Conservation (phyloP, 2,888 invertebrate genomes). For the Meteorus colon region DNA sequence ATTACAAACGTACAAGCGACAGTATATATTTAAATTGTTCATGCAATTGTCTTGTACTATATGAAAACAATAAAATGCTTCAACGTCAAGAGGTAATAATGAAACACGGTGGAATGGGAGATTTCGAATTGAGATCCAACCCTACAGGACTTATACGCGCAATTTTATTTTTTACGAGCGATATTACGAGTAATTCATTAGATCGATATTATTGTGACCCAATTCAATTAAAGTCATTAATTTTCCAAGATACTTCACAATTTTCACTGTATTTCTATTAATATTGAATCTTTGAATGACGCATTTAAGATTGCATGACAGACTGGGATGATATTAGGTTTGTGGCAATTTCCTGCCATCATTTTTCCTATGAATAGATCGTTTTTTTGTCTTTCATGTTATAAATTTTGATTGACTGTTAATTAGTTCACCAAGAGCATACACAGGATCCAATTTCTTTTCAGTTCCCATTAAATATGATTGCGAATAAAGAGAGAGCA, state of each 20-base stretch:
- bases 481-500: neutral
- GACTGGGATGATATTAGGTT: too few relatives aligned
- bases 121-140: neutral
- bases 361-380: too few relatives aligned
- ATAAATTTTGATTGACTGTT: too few relatives aligned
- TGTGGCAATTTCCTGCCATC: too few relatives aligned
- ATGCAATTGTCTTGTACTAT: neutral
- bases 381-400: too few relatives aligned
- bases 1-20: too few relatives aligned
- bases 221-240: neutral
- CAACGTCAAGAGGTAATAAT: neutral
- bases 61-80: neutral
- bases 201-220: neutral
- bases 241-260: neutral
- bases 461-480: neutral
- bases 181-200: neutral
- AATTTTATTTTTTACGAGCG: conserved; percentile 3
- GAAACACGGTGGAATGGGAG: neutral
- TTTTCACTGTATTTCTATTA: too few relatives aligned
- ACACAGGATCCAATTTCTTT: too few relatives aligned
- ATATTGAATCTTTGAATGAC: too few relatives aligned
- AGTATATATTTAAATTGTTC: neutral
- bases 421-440: too few relatives aligned
- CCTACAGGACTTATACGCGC: neutral
- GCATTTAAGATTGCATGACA: too few relatives aligned